Evolutionary conservation across 1,140 invertebrate species (phyloP), one percentile per base, ranked within the genome.

Genomic region (Chionoecetes opilio): DNA sequence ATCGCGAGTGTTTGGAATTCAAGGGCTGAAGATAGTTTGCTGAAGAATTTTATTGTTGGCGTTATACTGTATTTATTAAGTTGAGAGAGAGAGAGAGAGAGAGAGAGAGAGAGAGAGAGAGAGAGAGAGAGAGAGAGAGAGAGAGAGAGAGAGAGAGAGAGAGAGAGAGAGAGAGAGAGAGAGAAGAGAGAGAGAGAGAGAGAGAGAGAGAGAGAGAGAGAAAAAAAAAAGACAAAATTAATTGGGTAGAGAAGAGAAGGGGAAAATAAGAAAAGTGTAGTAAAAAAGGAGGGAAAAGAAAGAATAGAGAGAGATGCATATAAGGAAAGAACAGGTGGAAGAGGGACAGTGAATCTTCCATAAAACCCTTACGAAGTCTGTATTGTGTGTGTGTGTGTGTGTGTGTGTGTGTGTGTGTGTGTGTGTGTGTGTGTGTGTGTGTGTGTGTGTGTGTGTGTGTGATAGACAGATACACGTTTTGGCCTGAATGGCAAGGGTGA

Each of bases 61-160:
- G n/a, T n/a, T n/a, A n/a, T n/a, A n/a, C n/a, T n/a, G n/a, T n/a
- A n/a, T n/a, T n/a, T n/a, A n/a, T n/a, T n/a, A n/a, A n/a, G n/a
- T n/a, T n/a, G 63, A 75, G 63, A 75, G 63, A 75, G 63, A 75
- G 63, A 75, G 63, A 75, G 63, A 75, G 63, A 75, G 63, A 75
- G 63, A 75, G 63, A 75, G 63, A 75, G 63, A 75, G 63, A 75
- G 63, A 75, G 53, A 63, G 63, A 75, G 63, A 75, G 63, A 75
- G 63, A 75, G 63, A 75, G n/a, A 75, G 2, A 63, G 21, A 21
- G 53, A 9, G 17, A 6, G 53, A 63, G 53, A 63, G 26, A 26
- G 53, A n/a, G 63, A n/a, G 63, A n/a, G n/a, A 26, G 3, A 75
- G 63, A n/a, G n/a, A n/a, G 1, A n/a, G 3, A n/a, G n/a, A 75